Conservation (phyloP, 2,797 vertebrate species). For the Malacoctenus gilli region DNA sequence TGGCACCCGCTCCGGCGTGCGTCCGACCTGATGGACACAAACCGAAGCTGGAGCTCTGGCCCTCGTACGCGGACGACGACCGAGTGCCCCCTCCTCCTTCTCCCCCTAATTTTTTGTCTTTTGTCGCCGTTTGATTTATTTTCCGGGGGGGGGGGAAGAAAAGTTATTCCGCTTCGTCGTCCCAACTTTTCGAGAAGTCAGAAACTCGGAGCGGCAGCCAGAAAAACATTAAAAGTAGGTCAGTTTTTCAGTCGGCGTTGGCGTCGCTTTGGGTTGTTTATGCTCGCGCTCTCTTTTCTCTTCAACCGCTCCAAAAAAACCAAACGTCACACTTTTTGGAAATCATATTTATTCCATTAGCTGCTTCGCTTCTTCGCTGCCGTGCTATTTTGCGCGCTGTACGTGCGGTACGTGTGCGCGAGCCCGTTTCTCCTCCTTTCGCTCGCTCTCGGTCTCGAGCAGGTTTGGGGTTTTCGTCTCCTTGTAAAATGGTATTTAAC, state of each 20-base stretch:
- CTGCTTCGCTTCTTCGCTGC: slow-evolving; percentile 45
- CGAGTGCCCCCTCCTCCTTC: slow-evolving; percentile 12
- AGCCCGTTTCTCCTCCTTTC: slow-evolving; percentile 24
- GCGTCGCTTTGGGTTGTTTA: slow-evolving; percentile 26
- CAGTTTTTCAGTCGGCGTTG: slow-evolving; percentile 18
- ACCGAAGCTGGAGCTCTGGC: slow-evolving; percentile 10
- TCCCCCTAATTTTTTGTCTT: slow-evolving; percentile 13
- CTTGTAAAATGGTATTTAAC: slow-evolving; percentile 58
- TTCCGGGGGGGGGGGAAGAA: no score
- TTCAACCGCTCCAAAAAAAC: slow-evolving; percentile 40
- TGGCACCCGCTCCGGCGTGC: slow-evolving; percentile 35
- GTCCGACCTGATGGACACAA: slow-evolving; percentile 25
- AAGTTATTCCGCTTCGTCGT: slow-evolving; percentile 3
- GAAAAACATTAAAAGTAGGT: slow-evolving; percentile 33
- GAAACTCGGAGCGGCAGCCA: slow-evolving; percentile 12
- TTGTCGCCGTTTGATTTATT: slow-evolving; percentile 20
- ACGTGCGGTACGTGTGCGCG: slow-evolving; percentile 4
- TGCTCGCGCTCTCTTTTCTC: slow-evolving; percentile 17
- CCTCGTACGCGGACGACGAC: slow-evolving; percentile 10
- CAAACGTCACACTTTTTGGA: slow-evolving; percentile 39
- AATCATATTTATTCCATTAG: slow-evolving; percentile 55
- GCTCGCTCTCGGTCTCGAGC: slow-evolving; percentile 48
- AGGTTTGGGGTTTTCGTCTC: slow-evolving; percentile 64
- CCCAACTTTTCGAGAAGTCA: slow-evolving; percentile 23
- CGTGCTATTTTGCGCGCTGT: slow-evolving; percentile 46